Conservation (phyloP, 2,888 invertebrate genomes). For the Heteromyza rotundicornis region DNA sequence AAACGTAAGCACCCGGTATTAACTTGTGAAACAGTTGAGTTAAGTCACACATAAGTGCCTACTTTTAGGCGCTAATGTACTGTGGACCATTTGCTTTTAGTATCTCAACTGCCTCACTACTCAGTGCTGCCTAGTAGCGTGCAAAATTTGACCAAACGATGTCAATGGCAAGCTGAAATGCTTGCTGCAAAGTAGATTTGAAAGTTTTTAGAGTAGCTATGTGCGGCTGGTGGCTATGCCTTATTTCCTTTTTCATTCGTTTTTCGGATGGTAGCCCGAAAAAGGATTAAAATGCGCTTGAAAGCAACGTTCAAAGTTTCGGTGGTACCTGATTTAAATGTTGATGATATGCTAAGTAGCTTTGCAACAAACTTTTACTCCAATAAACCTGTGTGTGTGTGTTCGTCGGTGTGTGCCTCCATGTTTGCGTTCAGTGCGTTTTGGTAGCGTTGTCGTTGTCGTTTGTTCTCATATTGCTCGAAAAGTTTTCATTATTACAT, state of each 20-base stretch:
- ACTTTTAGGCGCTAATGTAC: neutral
- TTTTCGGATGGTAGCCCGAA: neutral
- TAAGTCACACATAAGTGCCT: neutral
- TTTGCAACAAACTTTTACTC: neutral
- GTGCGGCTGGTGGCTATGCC: too few relatives aligned
- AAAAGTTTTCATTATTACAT: slow-evolving; percentile 14
- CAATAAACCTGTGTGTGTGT: too few relatives aligned
- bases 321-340: slow-evolving; percentile 9
- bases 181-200: too few relatives aligned
- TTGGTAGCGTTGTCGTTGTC: neutral
- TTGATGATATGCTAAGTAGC: slow-evolving; percentile 20
- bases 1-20: neutral
- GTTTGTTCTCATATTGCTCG: too few relatives aligned
- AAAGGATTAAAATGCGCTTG: slow-evolving; percentile 20
- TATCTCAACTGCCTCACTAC: too few relatives aligned
- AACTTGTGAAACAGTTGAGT: neutral
- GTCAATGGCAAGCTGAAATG: neutral
- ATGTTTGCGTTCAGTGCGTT: neutral
- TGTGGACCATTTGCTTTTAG: neutral
- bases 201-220: neutral
- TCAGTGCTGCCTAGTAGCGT: too few relatives aligned
- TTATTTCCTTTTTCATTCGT: too few relatives aligned
- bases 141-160: too few relatives aligned
- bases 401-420: neutral
- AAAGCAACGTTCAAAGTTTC: slow-evolving; percentile 25